Evolutionary conservation across 2,113 vertebrate genomes (phyloP).

Genomic region (Aix galericulata): DNA sequence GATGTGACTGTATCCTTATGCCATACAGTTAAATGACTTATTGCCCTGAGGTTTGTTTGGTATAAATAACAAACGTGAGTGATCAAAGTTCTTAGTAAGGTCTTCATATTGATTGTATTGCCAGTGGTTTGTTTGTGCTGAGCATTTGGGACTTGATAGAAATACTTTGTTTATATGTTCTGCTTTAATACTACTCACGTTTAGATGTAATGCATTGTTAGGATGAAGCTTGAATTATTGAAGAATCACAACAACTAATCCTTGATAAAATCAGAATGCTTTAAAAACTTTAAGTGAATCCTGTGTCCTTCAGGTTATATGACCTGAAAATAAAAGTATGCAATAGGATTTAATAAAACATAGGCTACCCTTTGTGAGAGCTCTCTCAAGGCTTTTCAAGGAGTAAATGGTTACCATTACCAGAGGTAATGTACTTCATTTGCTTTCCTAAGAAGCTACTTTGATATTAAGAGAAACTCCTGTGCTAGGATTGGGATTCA

Average conservation of each 20-base stretch:
- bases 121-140: background rate
- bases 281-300: slow-evolving; percentile 20
- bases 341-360: slow-evolving; percentile 67
- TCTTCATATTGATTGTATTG: background rate
- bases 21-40: background rate
- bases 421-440: slow-evolving; percentile 66
- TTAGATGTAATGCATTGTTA: background rate
- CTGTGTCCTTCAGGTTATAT: slow-evolving; percentile 64
- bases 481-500: slow-evolving; percentile 25
- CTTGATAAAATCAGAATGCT: slow-evolving; percentile 23
- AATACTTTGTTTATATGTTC: background rate
- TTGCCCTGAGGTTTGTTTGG: background rate
- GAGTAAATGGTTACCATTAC: slow-evolving; percentile 64
- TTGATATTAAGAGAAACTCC: slow-evolving; percentile 46
- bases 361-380: slow-evolving; percentile 10
- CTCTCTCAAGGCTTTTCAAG: slow-evolving; percentile 63
- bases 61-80: background rate
- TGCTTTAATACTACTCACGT: slow-evolving; percentile 33
- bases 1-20: background rate
- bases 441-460: slow-evolving; percentile 58
- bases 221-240: slow-evolving; percentile 46
- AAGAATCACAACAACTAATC: slow-evolving; percentile 43
- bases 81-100: background rate
- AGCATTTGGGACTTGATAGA: slow-evolving; percentile 4
- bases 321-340: slow-evolving; percentile 61